phyloP scores from a whole-genome alignment of 1,140 invertebrate species.

The Zophobas morio region DNA sequence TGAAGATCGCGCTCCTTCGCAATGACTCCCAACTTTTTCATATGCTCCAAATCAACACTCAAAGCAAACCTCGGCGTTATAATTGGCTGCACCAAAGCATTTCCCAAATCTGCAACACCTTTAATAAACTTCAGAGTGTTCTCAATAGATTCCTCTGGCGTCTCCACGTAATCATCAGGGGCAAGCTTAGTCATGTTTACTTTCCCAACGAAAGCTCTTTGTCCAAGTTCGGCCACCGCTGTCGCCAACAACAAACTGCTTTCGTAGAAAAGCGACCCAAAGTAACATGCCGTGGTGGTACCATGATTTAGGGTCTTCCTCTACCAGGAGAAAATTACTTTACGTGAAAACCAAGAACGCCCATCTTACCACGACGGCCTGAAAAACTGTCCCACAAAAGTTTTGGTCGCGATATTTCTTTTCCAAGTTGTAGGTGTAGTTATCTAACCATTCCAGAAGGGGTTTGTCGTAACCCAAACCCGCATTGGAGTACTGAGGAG shows the following conservation, averaged over 20 bases:
- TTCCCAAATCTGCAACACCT: slow-evolving; percentile 69
- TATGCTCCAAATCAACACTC: slow-evolving; percentile 80
- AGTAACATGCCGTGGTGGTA: slow-evolving; percentile 92
- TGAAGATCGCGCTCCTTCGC: slow-evolving; percentile 78
- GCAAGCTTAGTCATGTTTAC: slow-evolving; percentile 85
- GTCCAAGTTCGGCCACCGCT: slow-evolving; percentile 76
- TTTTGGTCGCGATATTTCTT: slow-evolving; percentile 78
- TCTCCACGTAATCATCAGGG: slow-evolving; percentile 75
- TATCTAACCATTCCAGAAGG: slow-evolving; percentile 87
- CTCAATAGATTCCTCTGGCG: slow-evolving; percentile 68
- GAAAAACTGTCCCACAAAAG: slow-evolving; percentile 82
- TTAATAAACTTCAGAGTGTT: slow-evolving; percentile 80
- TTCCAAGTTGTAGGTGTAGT: slow-evolving; percentile 91
- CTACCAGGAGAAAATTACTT: slow-evolving; percentile 67
- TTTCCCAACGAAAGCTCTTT: slow-evolving; percentile 91
- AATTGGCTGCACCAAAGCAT: slow-evolving; percentile 78
- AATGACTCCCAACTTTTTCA: slow-evolving; percentile 79
- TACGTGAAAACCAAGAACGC: slow-evolving; percentile 36
- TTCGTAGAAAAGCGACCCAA: slow-evolving; percentile 83
- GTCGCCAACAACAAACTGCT: slow-evolving; percentile 82
- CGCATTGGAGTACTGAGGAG: slow-evolving; percentile 88
- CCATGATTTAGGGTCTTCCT: slow-evolving; percentile 80
- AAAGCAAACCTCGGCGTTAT: slow-evolving; percentile 92
- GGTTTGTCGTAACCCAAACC: slow-evolving; percentile 85
- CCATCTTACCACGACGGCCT: slow-evolving; percentile 83